Evolutionary conservation across 2,113 vertebrate genomes (phyloP).

Genomic region (Rhombomys opimus): DNA sequence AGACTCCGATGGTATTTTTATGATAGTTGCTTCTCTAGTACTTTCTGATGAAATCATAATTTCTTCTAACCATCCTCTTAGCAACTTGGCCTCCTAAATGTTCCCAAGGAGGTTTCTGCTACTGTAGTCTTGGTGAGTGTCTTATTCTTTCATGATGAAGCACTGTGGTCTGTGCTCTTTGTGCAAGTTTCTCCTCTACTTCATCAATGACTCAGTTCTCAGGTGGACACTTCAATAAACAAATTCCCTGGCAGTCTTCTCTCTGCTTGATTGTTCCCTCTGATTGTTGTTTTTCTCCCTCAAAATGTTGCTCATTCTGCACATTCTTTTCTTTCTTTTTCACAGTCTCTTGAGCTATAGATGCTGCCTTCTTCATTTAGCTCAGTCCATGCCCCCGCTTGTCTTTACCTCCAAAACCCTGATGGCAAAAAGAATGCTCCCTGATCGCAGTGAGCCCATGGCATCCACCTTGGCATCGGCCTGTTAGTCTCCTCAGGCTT

Average conservation of each 20-base stretch:
- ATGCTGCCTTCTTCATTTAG: background rate
- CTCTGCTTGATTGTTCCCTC: background rate
- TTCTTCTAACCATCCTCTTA: background rate
- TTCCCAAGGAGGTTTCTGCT: background rate
- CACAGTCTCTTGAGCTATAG: background rate
- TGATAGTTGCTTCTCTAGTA: background rate
- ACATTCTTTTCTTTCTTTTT: background rate
- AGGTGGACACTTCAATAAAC: background rate
- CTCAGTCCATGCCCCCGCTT: background rate
- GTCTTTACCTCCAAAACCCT: background rate
- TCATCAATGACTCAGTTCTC: background rate
- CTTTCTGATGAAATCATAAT: constrained; percentile 1
- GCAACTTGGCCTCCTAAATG: background rate
- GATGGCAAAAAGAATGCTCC: background rate
- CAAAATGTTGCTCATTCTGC: background rate
- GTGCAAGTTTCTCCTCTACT: background rate
- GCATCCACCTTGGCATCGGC: background rate
- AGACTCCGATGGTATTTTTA: constrained; percentile 9
- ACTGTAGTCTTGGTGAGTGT: background rate
- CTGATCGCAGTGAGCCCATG: background rate
- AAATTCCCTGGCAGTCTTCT: background rate
- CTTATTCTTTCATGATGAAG: background rate
- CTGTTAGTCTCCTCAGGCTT: background rate
- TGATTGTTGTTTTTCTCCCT: background rate
- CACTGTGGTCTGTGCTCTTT: background rate